A percentile compares a stretch with the other conserved stretches of the same genome.
phyloP scores from a whole-genome alignment of 2,797 vertebrate genomes.

The Hozukius guyotensis region DNA sequence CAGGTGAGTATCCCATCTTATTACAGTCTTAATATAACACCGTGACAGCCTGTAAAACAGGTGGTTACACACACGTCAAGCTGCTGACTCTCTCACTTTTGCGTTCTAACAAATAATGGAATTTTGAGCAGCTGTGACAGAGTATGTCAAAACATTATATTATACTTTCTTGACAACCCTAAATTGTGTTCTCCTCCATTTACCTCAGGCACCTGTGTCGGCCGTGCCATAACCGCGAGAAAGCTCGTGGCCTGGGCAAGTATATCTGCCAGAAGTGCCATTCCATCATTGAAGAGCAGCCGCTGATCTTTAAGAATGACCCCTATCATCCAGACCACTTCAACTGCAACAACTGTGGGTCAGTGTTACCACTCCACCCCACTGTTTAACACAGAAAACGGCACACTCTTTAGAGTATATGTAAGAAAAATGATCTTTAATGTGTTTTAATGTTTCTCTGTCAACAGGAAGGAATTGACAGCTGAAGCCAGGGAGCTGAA shows the following conservation, averaged over 20 bases:
- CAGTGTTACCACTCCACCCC: conserved; percentile 10
- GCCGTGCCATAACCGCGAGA: conserved; percentile 95
- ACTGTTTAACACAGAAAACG: neutral
- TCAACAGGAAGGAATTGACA: conserved; percentile 93
- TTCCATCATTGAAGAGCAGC: conserved; percentile 96
- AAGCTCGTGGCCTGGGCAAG: conserved; percentile 94
- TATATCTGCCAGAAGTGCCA: conserved; percentile 95
- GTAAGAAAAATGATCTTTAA: neutral
- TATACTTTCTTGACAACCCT: neutral
- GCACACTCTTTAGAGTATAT: neutral
- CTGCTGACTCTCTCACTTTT: conserved; percentile 22
- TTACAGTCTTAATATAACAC: conserved; percentile 41
- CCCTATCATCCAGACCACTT: conserved; percentile 99
- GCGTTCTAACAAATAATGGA: conserved; percentile 26
- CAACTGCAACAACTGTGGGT: conserved; percentile 98
- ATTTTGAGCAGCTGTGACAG: conserved; percentile 27
- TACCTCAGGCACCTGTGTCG: conserved; percentile 92
- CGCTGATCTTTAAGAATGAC: conserved; percentile 97
- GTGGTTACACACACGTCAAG: conserved; percentile 18
- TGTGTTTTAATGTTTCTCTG: neutral
- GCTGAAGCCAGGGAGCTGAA: conserved; percentile 96
- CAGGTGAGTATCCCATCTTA: conserved; percentile 84
- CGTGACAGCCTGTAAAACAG: conserved; percentile 37
- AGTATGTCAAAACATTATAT: conserved; percentile 7
- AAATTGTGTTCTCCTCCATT: neutral